Base-by-base conservation (phyloP, 2,113 vertebrate species). In the Chloropsis cyanopogon region DNA sequence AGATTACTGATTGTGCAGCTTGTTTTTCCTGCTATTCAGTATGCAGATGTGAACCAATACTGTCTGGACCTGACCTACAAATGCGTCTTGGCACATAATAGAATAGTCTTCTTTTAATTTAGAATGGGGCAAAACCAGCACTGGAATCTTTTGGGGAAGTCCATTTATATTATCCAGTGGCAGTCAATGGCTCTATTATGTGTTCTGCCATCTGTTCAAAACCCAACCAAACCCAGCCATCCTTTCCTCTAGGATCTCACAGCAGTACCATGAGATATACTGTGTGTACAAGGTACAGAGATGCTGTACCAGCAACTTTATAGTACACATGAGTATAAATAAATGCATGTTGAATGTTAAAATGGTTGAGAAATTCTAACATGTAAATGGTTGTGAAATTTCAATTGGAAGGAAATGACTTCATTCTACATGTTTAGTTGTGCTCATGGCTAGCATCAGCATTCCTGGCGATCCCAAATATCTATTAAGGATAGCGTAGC, bases 71-170 rank as follows among this genome's bases (percentile, higher is more conserved):
- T 71, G 44, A 86, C 49, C 28, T 83, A 47, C 23, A 81, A 88
- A 70, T 24, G 22, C 31, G 37, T 90, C 63, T 87, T 90, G 73
- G 64, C 77, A 60, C 41, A 21, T 3, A 61, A 26, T 54, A 82
- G 26, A 71, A 44, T 22, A 69, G 60, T 33, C 37, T 53, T 52
- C 54, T 82, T 64, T 68, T 39, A 86, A 46, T 77, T 65, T 65
- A 81, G 39, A 78, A 47, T 24, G 26, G 19, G 29, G 85, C 28
- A 84, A 90, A 87, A 70, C 0, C 15, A 84, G 44, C 25, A 2
- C 35, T 73, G 80, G 86, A 86, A 89, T 89, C 47, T 84, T 90
- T 83, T 53, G 69, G 50, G 64, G 60, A 83, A 83, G 65, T 81
- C 50, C 33, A 35, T 86, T 83, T 77, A 23, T 63, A 57, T 35